Evolutionary conservation across 2,113 vertebrate species (phyloP), one percentile per base, ranked within the genome.

Genomic region (Malurus cyaneus): DNA sequence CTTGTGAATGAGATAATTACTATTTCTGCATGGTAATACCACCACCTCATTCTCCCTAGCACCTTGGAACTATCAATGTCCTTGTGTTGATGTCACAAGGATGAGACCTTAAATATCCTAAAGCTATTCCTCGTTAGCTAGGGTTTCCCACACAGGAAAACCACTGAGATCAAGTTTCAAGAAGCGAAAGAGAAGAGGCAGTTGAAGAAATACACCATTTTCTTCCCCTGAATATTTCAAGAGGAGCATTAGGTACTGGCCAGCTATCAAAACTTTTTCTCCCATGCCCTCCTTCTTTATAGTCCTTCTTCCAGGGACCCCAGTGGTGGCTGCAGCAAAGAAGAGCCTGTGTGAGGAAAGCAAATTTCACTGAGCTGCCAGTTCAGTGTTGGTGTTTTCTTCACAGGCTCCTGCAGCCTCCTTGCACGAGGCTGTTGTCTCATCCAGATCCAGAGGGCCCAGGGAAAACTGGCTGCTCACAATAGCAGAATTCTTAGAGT

Each of bases 201-300:
- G 7, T 71, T 61, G n/a, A 57, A 72, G 53, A 32, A 92, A 39
- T 34, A 66, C 2, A 25, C 4, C 16, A n/a, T 87, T 71, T 84
- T 69, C 56, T 69, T 64, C 28, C 61, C 46, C 41, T 89, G 28
- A 85, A 50, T 82, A 81, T 94, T 93, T 93, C 44, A 89, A 19
- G 36, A 85, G 57, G 49, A 92, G 6, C 44, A 52, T 67, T 64
- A 54, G 49, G 47, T 59, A 56, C 46, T 49, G 56, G 36, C 77
- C 65, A 79, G 69, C 28, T 60, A 79, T 32, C 36, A 71, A 71
- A 90, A 36, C n/a, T 39, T 41, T 83, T 80, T 74, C 50, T 80
- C 39, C 39, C 10, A 16, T 1, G 11, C 18, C 6, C n/a, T 67
- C n/a, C 26, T 82, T 18, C 59, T 32, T 80, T 32, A 9, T 4